A percentile compares a stretch with the other conserved stretches of the same genome.
Evolutionary conservation across 2,113 vertebrate species (phyloP).

Genomic region (Lethenteron reissneri): DNA sequence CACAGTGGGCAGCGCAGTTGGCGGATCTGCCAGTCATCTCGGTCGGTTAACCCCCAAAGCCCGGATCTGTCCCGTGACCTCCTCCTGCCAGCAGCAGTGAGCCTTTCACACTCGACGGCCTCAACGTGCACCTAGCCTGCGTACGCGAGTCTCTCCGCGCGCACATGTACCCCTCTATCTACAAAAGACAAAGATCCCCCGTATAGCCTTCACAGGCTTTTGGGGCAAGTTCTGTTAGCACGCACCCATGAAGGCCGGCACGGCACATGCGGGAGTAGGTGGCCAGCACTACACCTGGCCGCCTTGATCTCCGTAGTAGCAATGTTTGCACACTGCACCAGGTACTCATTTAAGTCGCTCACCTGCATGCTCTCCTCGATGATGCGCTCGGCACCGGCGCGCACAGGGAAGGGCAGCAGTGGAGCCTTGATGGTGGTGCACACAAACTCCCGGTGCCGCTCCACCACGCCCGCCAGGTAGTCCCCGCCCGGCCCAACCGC

Average conservation of each 20-base stretch:
- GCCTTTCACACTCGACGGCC: no score
- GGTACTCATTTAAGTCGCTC: constrained; percentile 11
- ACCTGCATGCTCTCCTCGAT: constrained; percentile 73
- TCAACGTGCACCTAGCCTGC: no score
- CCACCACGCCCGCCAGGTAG: constrained; percentile 56
- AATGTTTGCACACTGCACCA: neutral
- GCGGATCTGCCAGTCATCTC: no score
- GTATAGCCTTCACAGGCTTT: no score
- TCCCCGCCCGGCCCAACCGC: constrained; percentile 32
- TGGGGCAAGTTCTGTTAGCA: neutral
- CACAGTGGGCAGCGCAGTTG: no score
- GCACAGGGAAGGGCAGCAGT: constrained; percentile 46
- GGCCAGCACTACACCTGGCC: neutral
- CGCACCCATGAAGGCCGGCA: neutral
- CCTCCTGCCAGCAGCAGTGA: no score
- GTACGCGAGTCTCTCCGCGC: no score
- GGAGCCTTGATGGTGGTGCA: constrained; percentile 66
- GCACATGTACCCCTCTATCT: no score
- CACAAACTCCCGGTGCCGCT: constrained; percentile 61
- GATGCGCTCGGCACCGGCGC: constrained; percentile 35
- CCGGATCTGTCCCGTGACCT: no score
- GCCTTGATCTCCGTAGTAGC: neutral
- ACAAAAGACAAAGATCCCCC: no score
- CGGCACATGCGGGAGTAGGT: neutral
- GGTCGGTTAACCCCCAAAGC: no score